Conservation (phyloP, 2,113 vertebrate species). For the Corythaixoides concolor region DNA sequence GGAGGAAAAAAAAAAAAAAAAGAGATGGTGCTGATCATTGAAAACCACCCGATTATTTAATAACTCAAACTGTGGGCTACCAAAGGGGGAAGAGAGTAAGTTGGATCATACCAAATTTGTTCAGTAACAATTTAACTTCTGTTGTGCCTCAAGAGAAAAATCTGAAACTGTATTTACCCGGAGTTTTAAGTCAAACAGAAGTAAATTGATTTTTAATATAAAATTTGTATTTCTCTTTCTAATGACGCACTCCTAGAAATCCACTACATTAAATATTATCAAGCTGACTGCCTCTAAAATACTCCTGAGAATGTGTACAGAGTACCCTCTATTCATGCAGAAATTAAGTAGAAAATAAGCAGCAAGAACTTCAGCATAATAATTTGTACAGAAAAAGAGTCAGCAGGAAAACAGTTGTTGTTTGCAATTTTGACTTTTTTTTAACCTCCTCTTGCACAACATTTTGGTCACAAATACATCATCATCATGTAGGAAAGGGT, state of each 20-base stretch:
- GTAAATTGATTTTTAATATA: constrained; percentile 57
- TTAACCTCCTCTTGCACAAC: background rate
- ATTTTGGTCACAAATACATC: background rate
- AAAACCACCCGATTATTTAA: background rate
- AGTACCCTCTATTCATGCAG: background rate
- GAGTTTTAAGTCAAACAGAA: constrained; percentile 36
- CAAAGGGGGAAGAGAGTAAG: background rate
- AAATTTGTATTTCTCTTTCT: constrained; percentile 49
- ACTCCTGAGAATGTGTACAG: background rate
- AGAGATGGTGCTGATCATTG: background rate
- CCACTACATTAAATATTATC: constrained; percentile 20
- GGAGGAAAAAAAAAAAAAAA: background rate
- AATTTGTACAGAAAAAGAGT: background rate
- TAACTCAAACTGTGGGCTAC: background rate
- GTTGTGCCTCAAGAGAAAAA: constrained; percentile 9
- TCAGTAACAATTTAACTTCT: background rate
- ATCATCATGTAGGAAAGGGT: background rate
- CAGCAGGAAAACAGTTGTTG: background rate
- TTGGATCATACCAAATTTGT: background rate
- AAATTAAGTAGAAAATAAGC: constrained; percentile 48
- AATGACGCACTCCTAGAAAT: constrained; percentile 16
- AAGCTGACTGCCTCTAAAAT: constrained; percentile 24
- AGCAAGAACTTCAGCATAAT: background rate
- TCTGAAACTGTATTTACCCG: constrained; percentile 35
- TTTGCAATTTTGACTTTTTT: background rate